A percentile compares a stretch with the other conserved stretches of the same genome.
phyloP scores from a whole-genome alignment of 2,113 vertebrate species.

The Myotis brandtii region DNA sequence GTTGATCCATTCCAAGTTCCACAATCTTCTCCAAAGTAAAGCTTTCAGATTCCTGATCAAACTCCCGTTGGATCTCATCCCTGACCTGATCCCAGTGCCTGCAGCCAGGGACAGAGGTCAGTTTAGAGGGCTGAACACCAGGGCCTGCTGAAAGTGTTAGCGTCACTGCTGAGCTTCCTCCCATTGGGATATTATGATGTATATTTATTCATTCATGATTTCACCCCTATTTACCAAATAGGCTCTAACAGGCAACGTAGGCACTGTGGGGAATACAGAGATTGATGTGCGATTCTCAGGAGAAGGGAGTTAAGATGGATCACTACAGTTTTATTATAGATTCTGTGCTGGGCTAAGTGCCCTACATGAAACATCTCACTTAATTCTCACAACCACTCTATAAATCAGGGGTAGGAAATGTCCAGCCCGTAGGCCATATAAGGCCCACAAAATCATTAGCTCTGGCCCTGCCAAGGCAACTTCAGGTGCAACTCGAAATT shows the following conservation, averaged over 20 bases:
- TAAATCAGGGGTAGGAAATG: too few relatives aligned
- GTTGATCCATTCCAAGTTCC: slow-evolving; percentile 88
- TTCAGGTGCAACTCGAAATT: too few relatives aligned
- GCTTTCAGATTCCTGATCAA: slow-evolving; percentile 88
- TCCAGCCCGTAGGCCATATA: too few relatives aligned
- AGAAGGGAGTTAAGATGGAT: background rate
- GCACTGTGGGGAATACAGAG: background rate
- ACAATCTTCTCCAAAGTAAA: slow-evolving; percentile 93
- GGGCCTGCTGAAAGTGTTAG: background rate
- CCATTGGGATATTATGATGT: background rate
- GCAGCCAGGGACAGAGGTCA: background rate
- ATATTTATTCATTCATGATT: slow-evolving; percentile 10
- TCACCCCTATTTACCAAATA: background rate
- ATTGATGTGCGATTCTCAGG: background rate
- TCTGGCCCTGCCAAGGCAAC: too few relatives aligned
- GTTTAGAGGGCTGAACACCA: background rate
- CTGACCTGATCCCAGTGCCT: slow-evolving; percentile 94
- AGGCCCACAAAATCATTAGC: too few relatives aligned
- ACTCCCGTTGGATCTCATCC: slow-evolving; percentile 86
- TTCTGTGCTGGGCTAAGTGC: background rate
- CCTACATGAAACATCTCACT: background rate
- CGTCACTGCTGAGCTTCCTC: background rate
- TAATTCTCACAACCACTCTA: background rate
- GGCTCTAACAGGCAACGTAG: background rate
- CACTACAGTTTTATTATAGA: background rate